Evolutionary conservation across 2,888 invertebrate genomes (phyloP), one percentile per base, ranked within the genome.

Genomic region (Alloscopus bannaensis): DNA sequence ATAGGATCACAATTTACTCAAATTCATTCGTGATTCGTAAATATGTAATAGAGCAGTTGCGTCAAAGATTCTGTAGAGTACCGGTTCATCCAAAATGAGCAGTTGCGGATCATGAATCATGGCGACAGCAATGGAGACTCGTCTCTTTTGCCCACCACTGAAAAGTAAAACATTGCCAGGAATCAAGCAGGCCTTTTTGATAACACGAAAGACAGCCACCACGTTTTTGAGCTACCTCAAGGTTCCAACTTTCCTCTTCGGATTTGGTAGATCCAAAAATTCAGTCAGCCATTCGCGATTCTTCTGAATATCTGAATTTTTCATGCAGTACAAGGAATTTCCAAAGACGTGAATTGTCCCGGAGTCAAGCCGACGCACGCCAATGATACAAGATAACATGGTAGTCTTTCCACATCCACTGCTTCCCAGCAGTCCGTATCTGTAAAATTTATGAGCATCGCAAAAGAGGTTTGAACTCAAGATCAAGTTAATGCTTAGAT

Each of bases 351-450:
- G 93, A 85, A 97, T 94, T 88, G 94, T 94, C 2, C 97, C 97
- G 1, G 93, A 91, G 89, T 96, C 94, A 59, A 97, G 90, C 86
- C 93, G 91, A 86, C 96, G 91, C 55, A 96, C 90, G 2, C 97
- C 97, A 24, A 98, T 95, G 87, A 97, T 94, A 89, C 96, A 96
- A 60, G 95, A 94, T 2, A 98, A 91, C 16, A 98, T 90, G 0
- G 97, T 98, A 2, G 82, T 82, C 89, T 98, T 98, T 13, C 96
- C 96, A 88, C 97, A 97, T 31, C 97, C 97, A 77, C 96, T 96
- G 8, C 97, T 96, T 26, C 97, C 97, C 20, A 98, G 90, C 11
- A 98, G 91, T 77, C 97, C 97, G 88, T 97, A 97, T 89, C 97
- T 97, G 89, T 8, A 88, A 64, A 11, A 42, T 6, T 45, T 18